These are phyloP conservation scores for Tigriopus japonicus DNA, from an alignment of 1,140 invertebrate species.

Conservation along the genomic window DNA sequence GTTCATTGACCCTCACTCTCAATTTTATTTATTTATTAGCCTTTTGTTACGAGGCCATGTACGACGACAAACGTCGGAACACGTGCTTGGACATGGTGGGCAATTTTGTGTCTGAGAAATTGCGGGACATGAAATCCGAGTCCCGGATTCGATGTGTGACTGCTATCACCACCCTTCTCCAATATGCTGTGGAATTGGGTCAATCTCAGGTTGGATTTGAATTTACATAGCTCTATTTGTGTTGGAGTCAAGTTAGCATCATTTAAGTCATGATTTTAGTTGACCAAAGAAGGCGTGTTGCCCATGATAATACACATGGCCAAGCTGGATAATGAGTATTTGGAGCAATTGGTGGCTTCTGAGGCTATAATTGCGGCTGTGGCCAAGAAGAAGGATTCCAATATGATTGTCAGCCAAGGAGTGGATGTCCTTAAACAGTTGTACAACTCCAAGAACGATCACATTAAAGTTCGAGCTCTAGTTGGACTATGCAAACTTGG, in stretches of 20 bases:
- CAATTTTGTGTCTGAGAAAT: constrained; percentile 36
- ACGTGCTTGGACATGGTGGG: constrained; percentile 57
- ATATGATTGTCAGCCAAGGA: constrained; percentile 70
- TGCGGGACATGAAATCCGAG: too few relatives aligned
- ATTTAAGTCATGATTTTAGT: too few relatives aligned
- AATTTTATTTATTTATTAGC: too few relatives aligned
- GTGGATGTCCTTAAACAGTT: constrained; percentile 83
- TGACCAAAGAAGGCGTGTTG: constrained; percentile 69
- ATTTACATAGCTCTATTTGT: too few relatives aligned
- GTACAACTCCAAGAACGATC: constrained; percentile 75
- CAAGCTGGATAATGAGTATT: constrained; percentile 45
- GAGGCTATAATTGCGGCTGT: constrained; percentile 91
- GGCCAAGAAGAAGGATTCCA: constrained; percentile 92
- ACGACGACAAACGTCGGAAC: constrained; percentile 61
- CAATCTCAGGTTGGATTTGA: constrained; percentile 42
- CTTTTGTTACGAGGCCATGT: constrained; percentile 79
- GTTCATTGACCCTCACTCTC: too few relatives aligned
- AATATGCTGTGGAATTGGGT: constrained; percentile 88
- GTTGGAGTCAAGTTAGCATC: too few relatives aligned
- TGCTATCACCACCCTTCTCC: constrained; percentile 69
- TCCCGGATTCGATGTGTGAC: constrained; percentile 43
- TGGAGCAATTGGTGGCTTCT: constrained; percentile 72
- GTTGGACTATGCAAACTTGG: constrained; percentile 94
- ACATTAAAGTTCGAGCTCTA: constrained; percentile 64
- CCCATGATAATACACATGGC: constrained; percentile 97